phyloP scores from a whole-genome alignment of 2,797 vertebrate species.

The Acrossocheilus wenchowensis region DNA sequence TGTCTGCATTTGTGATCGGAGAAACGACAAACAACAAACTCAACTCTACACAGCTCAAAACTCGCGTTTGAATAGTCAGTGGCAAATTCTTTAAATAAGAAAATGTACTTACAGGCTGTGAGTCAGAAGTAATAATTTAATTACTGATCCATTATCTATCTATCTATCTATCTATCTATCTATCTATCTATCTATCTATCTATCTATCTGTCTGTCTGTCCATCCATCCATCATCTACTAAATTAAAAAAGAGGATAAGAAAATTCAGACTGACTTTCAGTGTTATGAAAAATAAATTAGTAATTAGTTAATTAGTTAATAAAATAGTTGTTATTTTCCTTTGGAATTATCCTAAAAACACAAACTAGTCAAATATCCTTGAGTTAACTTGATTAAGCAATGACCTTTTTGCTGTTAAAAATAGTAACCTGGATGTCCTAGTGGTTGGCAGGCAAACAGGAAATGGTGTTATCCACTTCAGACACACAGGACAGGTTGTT shows the following conservation, averaged over 20 bases:
- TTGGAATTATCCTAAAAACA: background rate
- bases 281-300: background rate
- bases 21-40: too few species aligned
- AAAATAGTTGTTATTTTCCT: background rate
- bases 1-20: too few species aligned
- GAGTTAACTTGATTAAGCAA: conserved; percentile 14
- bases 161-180: too few species aligned
- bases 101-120: too few species aligned
- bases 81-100: too few species aligned
- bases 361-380: background rate
- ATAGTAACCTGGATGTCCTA: background rate
- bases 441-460: conserved; percentile 27
- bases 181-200: too few species aligned
- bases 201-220: too few species aligned
- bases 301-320: too few species aligned
- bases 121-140: too few species aligned
- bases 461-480: background rate
- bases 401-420: conserved; percentile 25
- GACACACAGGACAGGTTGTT: background rate
- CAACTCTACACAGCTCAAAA: too few species aligned
- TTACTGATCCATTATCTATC: too few species aligned
- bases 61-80: too few species aligned
- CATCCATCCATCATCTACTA: background rate
- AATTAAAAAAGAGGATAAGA: background rate
- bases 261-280: background rate